Base-by-base conservation (phyloP, 2,113 vertebrate species). In the Haplotaxodon microlepis region DNA sequence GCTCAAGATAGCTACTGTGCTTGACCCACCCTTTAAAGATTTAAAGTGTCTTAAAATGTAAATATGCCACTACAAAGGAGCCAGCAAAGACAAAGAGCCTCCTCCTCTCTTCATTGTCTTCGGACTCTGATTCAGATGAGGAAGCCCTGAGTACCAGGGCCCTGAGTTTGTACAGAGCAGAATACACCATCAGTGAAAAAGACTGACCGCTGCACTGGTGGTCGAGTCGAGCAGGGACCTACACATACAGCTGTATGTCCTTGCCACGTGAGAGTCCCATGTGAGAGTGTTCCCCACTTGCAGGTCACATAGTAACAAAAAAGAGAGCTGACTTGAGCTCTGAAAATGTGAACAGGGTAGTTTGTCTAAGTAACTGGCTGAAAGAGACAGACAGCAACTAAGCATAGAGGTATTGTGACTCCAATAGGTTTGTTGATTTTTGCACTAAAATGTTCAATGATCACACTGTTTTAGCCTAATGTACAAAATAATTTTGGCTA, bases 161-260 rank as follows among this genome's bases (percentile, higher is more conserved):
- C 54, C 4, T 57, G 54, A 8, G 54, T 57, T 57, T 57, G 54
- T 27, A 27, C 54, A 14, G 21, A 57, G 24, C 7, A 27, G 2
- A 57, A 57, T 57, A 14, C 54, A 57, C 54, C 54, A 14, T 27
- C 21, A 57, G 24, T 14, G 54, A 57, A 2, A 57, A 57, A 57
- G 54, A 57, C 54, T 57, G 21, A 8, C 54, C 7, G 21, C 21
- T 57, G 54, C 54, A 57, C 21, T 57, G 54, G 54, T 0, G 21
- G 54, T 27, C 3, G 4, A 57, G 21, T 57, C 0, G 1, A 57
- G 2, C 54, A 57, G 21, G 54, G 54, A 57, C 54, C 21, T 0
- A 27, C 21, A 0, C 21, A 24, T 51, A 11, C 21, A 5, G 54
- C 54, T 27, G 21, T 14, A 1, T 14, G 54, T 27, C 21, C 21